Percentiles rank a stretch among this genome's conserved stretches.
phyloP scores from a whole-genome alignment of 2,113 vertebrate species.

The Microtus pennsylvanicus region DNA sequence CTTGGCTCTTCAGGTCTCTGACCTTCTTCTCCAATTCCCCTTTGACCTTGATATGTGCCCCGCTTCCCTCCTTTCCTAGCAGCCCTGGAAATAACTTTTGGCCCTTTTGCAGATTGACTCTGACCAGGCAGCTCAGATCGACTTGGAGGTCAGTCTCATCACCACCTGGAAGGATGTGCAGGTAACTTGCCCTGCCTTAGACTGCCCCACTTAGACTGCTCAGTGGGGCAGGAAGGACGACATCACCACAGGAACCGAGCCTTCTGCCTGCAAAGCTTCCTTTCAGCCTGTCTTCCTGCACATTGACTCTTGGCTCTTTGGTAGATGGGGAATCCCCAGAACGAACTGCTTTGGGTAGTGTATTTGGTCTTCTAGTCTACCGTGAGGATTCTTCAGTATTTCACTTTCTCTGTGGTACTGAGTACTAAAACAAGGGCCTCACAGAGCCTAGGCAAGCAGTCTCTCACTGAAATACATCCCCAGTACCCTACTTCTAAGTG shows the following conservation, averaged over 20 bases:
- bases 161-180: constrained; percentile 98
- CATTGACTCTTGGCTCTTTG: not conserved
- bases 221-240: not conserved
- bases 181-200: constrained; percentile 86
- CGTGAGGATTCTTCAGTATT: not conserved
- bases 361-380: not conserved
- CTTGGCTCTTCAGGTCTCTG: constrained; percentile 7
- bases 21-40: not conserved
- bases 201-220: not conserved
- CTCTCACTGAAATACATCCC: not conserved
- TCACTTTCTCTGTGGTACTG: not conserved
- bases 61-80: not conserved
- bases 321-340: constrained; percentile 1
- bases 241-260: not conserved
- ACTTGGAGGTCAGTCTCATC: constrained; percentile 97
- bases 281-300: not conserved
- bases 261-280: not conserved
- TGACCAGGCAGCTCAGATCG: constrained; percentile 97
- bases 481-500: not conserved
- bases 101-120: constrained; percentile 92
- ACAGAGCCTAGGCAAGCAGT: not conserved
- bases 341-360: not conserved
- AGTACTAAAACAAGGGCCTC: not conserved
- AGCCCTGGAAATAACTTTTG: not conserved
- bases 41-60: not conserved